Conservation (phyloP, 2,888 invertebrate species). For the Branchipolynoe longqiensis region DNA sequence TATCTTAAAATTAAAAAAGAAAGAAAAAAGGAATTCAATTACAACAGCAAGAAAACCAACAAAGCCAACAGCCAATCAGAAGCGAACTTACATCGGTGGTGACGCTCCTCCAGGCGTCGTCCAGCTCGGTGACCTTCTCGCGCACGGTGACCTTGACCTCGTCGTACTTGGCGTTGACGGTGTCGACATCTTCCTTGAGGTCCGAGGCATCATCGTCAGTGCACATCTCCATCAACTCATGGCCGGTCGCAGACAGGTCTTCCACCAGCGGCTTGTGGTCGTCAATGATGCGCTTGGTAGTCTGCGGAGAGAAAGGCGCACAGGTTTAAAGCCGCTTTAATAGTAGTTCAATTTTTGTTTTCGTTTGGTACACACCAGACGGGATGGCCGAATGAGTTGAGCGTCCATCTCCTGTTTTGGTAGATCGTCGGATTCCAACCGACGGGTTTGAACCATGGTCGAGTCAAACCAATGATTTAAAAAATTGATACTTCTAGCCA, state of each 20-base stretch:
- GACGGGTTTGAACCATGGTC: too few species aligned
- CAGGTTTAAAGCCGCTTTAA: too few species aligned
- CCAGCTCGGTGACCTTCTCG: conserved; percentile 76
- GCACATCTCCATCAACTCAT: conserved; percentile 81
- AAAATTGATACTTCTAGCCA: neutral
- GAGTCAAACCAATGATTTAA: too few species aligned
- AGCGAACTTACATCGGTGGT: conserved; percentile 76
- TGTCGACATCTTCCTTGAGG: conserved; percentile 78
- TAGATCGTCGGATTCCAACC: too few species aligned
- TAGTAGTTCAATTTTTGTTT: too few species aligned
- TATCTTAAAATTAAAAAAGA: too few species aligned
- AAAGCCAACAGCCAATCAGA: neutral
- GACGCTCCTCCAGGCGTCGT: conserved; percentile 75
- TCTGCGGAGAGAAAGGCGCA: conserved; percentile 70
- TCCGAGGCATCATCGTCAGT: conserved; percentile 80
- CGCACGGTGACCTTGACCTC: conserved; percentile 76
- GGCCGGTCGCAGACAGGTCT: conserved; percentile 79
- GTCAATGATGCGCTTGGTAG: conserved; percentile 79
- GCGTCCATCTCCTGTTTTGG: too few species aligned
- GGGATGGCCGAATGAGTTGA: too few species aligned
- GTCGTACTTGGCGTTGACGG: conserved; percentile 77
- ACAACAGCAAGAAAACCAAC: neutral
- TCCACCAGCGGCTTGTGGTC: conserved; percentile 81
- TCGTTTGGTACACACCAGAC: too few species aligned
- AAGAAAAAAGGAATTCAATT: neutral